Base-by-base conservation (phyloP, 2,888 invertebrate species). In the Oligia latruncula region DNA sequence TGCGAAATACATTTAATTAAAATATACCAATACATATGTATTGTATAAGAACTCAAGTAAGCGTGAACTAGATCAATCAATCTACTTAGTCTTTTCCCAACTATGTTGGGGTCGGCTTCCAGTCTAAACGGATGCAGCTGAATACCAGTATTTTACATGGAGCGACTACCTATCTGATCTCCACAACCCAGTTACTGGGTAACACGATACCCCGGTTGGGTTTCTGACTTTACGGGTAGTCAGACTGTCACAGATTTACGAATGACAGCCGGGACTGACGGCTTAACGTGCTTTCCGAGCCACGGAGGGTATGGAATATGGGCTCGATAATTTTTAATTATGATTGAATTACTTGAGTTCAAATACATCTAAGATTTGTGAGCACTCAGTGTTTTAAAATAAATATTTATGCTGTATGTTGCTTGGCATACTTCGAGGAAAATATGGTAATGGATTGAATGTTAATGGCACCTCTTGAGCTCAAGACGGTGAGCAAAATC, bases 31-130 rank as follows among this genome's bases (percentile, higher is more conserved):
- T n/a, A 20, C 17, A 6, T 66, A 62, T n/a, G 70, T 84, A 84
- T 78, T n/a, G 70, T 84, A 84, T 78, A n/a, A 35, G 71, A 81
- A 79, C n/a, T 84, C 84, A 84, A 79, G 67, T 64, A 35, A 71
- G 2, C 1, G 35, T 4, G 2, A 46, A 40, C 11, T 13, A 23
- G 4, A 60, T 60, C n/a, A 60, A 60, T 4, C 11, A 60, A 60
- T 13, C 4, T 60, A 23, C 0, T 4, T 4, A n/a, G n/a, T 11
- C 11, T 60, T n/a, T n/a, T 60, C n/a, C 11, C 13, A 11, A 13
- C n/a, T 11, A n/a, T 58, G 11, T 9, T 60, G 4, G n/a, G 58
- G 58, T 60, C 4, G 1, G n/a, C n/a, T 60, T 60, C 23, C n/a
- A 58, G 58, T 58, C 23, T 58, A 58, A 11, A 4, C 11, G 11